Base-by-base conservation (phyloP, 2,113 vertebrate species). In the Ceyx cyanopectus region DNA sequence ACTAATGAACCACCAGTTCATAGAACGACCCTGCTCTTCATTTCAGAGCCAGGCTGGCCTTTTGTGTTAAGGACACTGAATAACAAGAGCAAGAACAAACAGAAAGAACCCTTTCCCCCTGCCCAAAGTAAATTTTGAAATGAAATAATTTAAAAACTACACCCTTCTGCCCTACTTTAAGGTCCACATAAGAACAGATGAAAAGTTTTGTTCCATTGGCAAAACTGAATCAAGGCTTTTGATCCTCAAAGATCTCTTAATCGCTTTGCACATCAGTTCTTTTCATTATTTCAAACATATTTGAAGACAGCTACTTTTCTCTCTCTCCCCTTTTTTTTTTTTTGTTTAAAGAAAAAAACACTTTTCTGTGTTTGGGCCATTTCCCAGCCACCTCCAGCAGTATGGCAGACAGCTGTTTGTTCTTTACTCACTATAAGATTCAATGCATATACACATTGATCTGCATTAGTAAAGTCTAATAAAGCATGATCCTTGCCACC, bases 91-190 rank as follows among this genome's bases (percentile, higher is more conserved):
- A 96, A 97, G 94, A 95, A 96, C 95, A 97, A 97, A 97, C 93
- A 95, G 95, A 97, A 96, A 94, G 96, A 96, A 94, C 87, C 94
- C 92, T 95, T 96, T 94, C 94, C 93, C 91, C 89, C 85, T 78
- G 92, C 94, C 95, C 96, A 94, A 96, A 97, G 97, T 82, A 95
- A 97, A 98, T 96, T 96, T 91, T 94, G 95, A 97, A 97, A 97
- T 94, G 97, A 97, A 97, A 96, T 96, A 70, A 90, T 97, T 95
- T 95, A 32, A 94, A 75, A 84, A 91, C 92, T 93, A 97, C 94
- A 97, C 97, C 94, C 83, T 96, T 93, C 95, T 96, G 96, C 94
- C 97, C 96, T 97, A 95, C 97, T 98, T 98, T 97, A 93, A 97
- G 94, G 93, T 94, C 96, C 78, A 70, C 93, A 89, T 63, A 94